Evolutionary conservation across 37 sponge, comb jelly and placozoan species (phyloP).

Genomic region (Halichondria panicea): DNA sequence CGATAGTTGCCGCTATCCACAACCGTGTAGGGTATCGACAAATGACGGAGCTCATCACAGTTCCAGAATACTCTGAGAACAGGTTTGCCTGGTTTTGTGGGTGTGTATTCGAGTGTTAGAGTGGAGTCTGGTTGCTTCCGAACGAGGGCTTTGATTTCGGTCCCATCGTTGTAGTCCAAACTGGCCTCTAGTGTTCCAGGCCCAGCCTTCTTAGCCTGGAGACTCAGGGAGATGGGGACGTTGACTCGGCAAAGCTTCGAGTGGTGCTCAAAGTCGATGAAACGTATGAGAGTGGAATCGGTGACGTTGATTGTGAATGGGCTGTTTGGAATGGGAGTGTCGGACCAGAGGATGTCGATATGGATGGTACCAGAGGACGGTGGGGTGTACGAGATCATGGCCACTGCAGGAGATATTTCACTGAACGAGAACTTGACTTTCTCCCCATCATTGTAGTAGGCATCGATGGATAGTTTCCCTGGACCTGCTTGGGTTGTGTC

Average conservation of each 20-base stretch:
- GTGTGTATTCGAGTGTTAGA: conserved; percentile 39
- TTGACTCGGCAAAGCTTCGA: conserved; percentile 20
- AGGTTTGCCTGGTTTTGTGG: conserved; percentile 42
- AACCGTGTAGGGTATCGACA: conserved; percentile 34
- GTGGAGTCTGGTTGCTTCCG: conserved; percentile 14
- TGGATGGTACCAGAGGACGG: conserved; percentile 17
- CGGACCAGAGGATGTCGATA: conserved; percentile 66
- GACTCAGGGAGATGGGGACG: conserved; percentile 24
- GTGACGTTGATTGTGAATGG: conserved; percentile 59
- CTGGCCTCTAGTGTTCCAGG: conserved; percentile 27
- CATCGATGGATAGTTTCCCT: conserved; percentile 58
- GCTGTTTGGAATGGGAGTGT: conserved; percentile 54
- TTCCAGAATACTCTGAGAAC: conserved; percentile 46
- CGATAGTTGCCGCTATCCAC: conserved; percentile 42
- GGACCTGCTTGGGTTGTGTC: conserved; percentile 73
- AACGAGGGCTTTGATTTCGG: conserved; percentile 14
- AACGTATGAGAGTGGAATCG: conserved; percentile 39
- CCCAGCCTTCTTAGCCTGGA: conserved; percentile 44
- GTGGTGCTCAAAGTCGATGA: conserved; percentile 47
- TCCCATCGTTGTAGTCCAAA: conserved; percentile 32
- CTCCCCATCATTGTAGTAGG: conserved; percentile 34
- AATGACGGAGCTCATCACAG: conserved; percentile 46
- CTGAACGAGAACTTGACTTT: conserved; percentile 21
- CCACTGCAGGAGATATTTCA: conserved; percentile 10
- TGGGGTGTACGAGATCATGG: conserved; percentile 55